Percentiles rank a stretch among this genome's conserved stretches.
Evolutionary conservation across 2,113 vertebrate species (phyloP).

Genomic region (Fregata magnificens): DNA sequence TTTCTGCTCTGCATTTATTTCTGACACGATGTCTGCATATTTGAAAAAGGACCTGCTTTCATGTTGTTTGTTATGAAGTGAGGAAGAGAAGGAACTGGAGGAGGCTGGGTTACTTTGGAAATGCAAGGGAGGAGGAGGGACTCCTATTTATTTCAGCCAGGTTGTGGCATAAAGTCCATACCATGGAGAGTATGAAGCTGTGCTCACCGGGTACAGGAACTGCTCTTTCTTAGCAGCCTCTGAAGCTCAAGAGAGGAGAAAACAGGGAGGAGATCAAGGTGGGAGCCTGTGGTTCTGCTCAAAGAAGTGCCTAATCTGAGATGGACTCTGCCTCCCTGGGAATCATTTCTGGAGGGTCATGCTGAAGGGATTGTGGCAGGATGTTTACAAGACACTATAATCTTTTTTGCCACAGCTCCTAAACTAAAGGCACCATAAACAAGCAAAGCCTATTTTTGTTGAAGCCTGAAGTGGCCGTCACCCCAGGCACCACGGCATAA

Average conservation of each 20-base stretch:
- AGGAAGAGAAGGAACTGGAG: not conserved
- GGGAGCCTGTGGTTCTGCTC: not conserved
- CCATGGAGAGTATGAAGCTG: not conserved
- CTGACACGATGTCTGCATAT: not conserved
- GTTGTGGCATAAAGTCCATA: not conserved
- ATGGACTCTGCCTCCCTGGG: not conserved
- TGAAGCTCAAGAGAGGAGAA: not conserved
- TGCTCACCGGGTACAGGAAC: not conserved
- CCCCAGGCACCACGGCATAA: not conserved
- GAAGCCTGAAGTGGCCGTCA: not conserved
- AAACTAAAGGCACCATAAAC: not conserved
- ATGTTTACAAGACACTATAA: not conserved
- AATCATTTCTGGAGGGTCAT: not conserved
- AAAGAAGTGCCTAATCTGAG: not conserved
- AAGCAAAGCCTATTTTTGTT: not conserved
- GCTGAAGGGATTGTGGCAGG: not conserved
- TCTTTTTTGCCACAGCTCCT: not conserved
- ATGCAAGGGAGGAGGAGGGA: not conserved
- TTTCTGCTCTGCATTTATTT: not conserved
- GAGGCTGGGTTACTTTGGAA: not conserved
- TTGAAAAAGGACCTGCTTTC: not conserved
- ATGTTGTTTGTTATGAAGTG: not conserved
- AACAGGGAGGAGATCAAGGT: not conserved
- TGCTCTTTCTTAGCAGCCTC: not conserved
- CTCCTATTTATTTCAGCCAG: not conserved